A percentile compares a stretch with the other conserved stretches of the same genome.
Evolutionary conservation across 2,797 vertebrate species (phyloP).

Genomic region (Sebastolobus altivelis): DNA sequence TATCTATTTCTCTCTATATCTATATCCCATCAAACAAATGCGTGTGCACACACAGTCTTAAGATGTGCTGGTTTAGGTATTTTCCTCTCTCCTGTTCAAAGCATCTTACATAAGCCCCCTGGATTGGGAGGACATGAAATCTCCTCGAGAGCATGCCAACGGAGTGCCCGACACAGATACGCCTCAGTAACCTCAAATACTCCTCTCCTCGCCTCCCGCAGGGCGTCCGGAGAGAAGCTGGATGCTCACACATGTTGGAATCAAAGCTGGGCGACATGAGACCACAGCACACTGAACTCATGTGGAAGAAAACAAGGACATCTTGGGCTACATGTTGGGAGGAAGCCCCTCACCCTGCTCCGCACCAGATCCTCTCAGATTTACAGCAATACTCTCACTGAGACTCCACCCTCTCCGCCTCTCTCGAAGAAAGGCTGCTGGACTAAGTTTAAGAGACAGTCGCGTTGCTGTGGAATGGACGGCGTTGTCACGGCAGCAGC

Average conservation of each 20-base stretch:
- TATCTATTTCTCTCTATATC: constrained; percentile 56
- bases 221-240: constrained; percentile 59
- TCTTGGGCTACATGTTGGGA: constrained; percentile 46
- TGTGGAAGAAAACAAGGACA: constrained; percentile 51
- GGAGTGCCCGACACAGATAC: constrained; percentile 55
- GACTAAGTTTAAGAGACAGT: constrained; percentile 51
- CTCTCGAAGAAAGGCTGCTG: constrained; percentile 61
- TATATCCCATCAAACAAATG: constrained; percentile 68
- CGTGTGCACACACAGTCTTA: constrained; percentile 53
- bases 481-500: constrained; percentile 69
- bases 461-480: constrained; percentile 49
- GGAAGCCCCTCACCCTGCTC: constrained; percentile 50
- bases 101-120: constrained; percentile 66
- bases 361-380: constrained; percentile 54
- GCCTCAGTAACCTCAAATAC: constrained; percentile 62
- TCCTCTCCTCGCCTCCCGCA: constrained; percentile 29
- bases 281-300: constrained; percentile 34
- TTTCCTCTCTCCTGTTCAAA: constrained; percentile 65
- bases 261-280: constrained; percentile 53
- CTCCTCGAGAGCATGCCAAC: constrained; percentile 65
- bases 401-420: constrained; percentile 57
- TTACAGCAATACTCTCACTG: constrained; percentile 67
- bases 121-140: constrained; percentile 65
- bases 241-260: constrained; percentile 55
- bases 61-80: constrained; percentile 60